Percentiles rank a stretch among this genome's conserved stretches.
Conservation (phyloP, 2,113 vertebrate species). For the Rynchops niger region DNA sequence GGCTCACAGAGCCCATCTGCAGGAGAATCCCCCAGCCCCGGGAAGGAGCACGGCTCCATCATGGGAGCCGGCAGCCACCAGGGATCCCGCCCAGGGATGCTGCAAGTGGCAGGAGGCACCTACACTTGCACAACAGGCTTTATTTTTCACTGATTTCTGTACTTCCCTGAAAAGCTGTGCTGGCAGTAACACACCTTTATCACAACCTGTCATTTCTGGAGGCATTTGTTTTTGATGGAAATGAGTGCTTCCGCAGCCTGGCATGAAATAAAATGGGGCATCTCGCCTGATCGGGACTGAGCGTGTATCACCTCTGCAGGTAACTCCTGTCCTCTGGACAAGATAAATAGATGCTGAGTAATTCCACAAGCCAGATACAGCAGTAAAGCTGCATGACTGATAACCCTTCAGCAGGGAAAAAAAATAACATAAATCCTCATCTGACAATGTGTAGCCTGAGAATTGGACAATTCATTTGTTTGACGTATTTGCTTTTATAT, state of each 20-base stretch:
- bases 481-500: neutral
- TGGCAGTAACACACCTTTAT: neutral
- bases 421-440: neutral
- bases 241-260: neutral
- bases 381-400: neutral
- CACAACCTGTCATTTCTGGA: neutral
- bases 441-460: neutral
- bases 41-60: neutral
- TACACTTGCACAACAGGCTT: fast-evolving
- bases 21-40: neutral
- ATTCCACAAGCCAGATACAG: neutral
- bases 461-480: neutral
- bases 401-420: neutral
- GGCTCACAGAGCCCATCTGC: fast-evolving
- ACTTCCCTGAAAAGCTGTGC: neutral
- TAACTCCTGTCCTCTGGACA: neutral
- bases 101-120: neutral
- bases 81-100: fast-evolving
- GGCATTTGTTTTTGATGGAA: neutral
- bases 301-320: neutral
- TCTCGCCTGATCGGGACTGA: neutral
- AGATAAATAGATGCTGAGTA: neutral
- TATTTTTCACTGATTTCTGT: neutral
- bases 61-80: fast-evolving
- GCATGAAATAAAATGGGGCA: neutral